Conservation (phyloP, 1,140 invertebrate genomes). For the Ceratitis capitata region DNA sequence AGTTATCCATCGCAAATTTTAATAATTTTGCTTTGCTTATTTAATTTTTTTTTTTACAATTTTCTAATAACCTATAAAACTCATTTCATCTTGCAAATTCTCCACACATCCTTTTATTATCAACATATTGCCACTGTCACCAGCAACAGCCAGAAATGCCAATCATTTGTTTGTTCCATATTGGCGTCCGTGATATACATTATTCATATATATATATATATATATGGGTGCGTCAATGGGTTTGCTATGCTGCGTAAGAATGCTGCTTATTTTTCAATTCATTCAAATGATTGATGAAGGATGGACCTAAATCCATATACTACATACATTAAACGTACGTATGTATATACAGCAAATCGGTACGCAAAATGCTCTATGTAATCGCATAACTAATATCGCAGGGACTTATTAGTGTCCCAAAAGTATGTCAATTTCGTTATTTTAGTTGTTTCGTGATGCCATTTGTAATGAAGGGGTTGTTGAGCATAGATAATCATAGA, state of each 20-base stretch:
- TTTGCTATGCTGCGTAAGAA: neutral
- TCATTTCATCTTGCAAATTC: too few species aligned
- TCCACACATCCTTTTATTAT: neutral
- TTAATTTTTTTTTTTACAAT: too few species aligned
- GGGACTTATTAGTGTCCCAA: neutral
- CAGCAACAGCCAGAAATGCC: neutral
- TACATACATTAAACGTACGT: too few species aligned
- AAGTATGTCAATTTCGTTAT: conserved; percentile 7
- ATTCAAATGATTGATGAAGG: neutral
- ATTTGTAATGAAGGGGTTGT: neutral
- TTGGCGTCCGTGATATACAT: neutral
- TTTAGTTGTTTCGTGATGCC: too few species aligned
- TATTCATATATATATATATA: too few species aligned
- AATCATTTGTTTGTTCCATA: neutral
- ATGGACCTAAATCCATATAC: neutral
- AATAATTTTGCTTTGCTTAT: too few species aligned
- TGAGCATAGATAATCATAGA: too few species aligned
- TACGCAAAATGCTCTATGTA: neutral
- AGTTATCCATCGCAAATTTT: too few species aligned
- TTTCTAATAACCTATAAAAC: too few species aligned
- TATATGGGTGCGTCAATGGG: neutral
- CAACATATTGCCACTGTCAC: neutral
- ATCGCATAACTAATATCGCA: conserved; percentile 6
- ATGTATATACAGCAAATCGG: neutral
- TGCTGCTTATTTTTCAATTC: neutral